Percentiles rank a stretch among this genome's conserved stretches.
Evolutionary conservation across 2,797 vertebrate species (phyloP).

Genomic region (Falco naumanni): DNA sequence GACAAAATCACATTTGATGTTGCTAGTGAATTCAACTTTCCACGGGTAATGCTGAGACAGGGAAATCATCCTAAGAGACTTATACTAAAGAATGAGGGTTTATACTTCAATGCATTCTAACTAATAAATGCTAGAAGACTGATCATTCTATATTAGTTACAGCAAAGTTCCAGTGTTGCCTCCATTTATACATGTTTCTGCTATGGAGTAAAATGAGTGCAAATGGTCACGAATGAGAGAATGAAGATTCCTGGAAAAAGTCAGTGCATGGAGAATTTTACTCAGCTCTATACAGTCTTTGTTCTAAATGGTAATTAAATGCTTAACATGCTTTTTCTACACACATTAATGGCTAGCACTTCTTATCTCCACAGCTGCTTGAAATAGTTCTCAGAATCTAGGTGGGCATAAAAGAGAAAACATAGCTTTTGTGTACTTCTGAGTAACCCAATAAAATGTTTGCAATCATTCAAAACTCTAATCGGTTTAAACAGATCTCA

Average conservation of each 20-base stretch:
- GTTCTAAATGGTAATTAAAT: constrained; percentile 42
- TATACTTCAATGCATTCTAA: constrained; percentile 6
- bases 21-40: background rate
- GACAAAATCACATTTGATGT: background rate
- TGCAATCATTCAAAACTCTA: constrained; percentile 15
- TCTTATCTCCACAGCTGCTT: background rate
- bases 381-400: constrained; percentile 44
- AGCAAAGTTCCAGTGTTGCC: background rate
- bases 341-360: background rate
- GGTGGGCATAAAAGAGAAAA: constrained; percentile 37
- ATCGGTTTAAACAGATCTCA: constrained; percentile 54
- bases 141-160: background rate
- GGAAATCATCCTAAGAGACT: background rate
- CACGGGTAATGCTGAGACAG: background rate
- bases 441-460: constrained; percentile 15
- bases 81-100: constrained; percentile 9
- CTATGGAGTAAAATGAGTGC: background rate
- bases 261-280: background rate
- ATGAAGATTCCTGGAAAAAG: background rate
- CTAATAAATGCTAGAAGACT: background rate
- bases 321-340: constrained; percentile 29
- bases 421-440: constrained; percentile 3
- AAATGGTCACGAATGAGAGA: constrained; percentile 31
- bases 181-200: background rate
- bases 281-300: background rate